Conservation (phyloP, 1,140 invertebrate species). For the Danaus plexippus region DNA sequence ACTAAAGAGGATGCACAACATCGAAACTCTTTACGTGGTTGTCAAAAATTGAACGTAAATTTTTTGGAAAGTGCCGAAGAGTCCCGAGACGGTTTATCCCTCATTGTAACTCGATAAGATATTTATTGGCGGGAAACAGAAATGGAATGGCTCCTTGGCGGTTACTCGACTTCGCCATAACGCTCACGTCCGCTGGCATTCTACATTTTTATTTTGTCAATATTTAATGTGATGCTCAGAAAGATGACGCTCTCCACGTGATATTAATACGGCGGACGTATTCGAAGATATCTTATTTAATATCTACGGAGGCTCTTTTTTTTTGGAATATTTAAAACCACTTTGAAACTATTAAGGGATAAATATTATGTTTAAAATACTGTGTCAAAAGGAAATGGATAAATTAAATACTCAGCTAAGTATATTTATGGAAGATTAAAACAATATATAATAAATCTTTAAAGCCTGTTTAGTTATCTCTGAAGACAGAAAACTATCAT, state of each 20-base stretch:
- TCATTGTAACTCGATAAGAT: slow-evolving; percentile 67
- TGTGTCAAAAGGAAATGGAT: too few species aligned
- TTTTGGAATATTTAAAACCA: too few species aligned
- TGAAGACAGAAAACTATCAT: too few species aligned
- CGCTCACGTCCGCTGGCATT: slow-evolving; percentile 48
- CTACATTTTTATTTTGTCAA: slow-evolving; percentile 70
- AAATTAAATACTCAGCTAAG: too few species aligned
- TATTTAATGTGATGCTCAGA: slow-evolving; percentile 64
- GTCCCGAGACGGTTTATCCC: slow-evolving; percentile 32
- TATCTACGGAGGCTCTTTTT: too few species aligned
- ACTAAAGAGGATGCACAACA: slow-evolving; percentile 18
- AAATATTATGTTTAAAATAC: too few species aligned
- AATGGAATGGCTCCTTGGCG: slow-evolving; percentile 58
- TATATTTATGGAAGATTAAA: too few species aligned
- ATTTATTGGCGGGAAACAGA: slow-evolving; percentile 64
- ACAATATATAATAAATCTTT: too few species aligned
- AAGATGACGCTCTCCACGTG: slow-evolving; percentile 17
- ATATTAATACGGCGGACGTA: neutral
- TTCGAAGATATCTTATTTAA: neutral
- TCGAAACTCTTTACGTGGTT: slow-evolving; percentile 19
- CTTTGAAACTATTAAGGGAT: too few species aligned
- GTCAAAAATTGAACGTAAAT: slow-evolving; percentile 21
- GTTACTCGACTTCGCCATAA: slow-evolving; percentile 49
- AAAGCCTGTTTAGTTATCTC: too few species aligned
- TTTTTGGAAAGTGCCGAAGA: slow-evolving; percentile 36